phyloP scores from a whole-genome alignment of 2,888 invertebrate species.

The Torymus tubicola region DNA sequence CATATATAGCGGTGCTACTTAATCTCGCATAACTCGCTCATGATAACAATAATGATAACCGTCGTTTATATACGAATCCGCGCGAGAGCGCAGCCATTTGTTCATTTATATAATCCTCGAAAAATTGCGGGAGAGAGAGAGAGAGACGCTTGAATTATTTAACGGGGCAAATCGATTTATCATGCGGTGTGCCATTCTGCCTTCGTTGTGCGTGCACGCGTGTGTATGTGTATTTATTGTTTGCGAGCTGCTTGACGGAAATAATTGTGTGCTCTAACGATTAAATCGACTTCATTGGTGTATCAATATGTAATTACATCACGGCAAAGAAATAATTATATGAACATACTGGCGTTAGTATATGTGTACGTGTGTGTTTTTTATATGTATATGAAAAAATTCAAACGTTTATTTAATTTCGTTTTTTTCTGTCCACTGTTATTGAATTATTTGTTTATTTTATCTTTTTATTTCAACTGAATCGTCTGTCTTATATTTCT shows the following conservation, averaged over 20 bases:
- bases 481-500: background rate
- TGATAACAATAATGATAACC: constrained; percentile 1
- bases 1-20: too few species aligned
- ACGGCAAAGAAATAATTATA: constrained; percentile 4
- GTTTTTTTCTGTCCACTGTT: too few species aligned
- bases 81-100: background rate
- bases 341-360: too few species aligned
- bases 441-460: constrained; percentile 3
- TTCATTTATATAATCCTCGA: constrained; percentile 5
- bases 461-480: background rate
- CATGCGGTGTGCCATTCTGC: background rate
- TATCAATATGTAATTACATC: constrained; percentile 19
- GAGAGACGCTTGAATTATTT: constrained; percentile 10
- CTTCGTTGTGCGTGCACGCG: background rate
- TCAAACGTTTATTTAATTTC: too few species aligned
- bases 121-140: background rate
- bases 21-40: too few species aligned
- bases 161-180: constrained; percentile 14
- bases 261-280: constrained; percentile 22
- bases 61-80: background rate
- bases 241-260: background rate
- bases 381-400: too few species aligned
- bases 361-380: too few species aligned
- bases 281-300: constrained; percentile 25
- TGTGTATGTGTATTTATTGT: background rate